Evolutionary conservation across 2,888 invertebrate genomes (phyloP).

Genomic region (Hofmannophila pseudospretella): DNA sequence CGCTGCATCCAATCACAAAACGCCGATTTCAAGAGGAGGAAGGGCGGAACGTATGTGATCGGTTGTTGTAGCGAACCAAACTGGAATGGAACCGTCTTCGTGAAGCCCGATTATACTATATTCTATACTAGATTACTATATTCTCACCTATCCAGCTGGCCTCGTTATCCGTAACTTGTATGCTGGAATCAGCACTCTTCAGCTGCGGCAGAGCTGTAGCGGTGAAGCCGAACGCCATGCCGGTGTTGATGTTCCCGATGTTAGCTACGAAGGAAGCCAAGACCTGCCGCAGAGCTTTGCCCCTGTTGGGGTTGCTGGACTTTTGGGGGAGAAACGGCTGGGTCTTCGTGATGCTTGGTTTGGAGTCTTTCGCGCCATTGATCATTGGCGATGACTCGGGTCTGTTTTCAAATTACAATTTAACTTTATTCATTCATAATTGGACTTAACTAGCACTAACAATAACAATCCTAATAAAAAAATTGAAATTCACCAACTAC

Average conservation of each 20-base stretch:
- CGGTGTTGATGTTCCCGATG: conserved; percentile 83
- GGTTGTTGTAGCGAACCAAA: too few species aligned
- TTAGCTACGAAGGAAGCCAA: conserved; percentile 81
- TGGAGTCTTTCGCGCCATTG: neutral
- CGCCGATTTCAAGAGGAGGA: too few species aligned
- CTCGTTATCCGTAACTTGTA: conserved; percentile 74
- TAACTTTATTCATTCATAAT: too few species aligned
- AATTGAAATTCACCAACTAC: too few species aligned
- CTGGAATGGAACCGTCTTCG: too few species aligned
- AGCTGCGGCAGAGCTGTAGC: conserved; percentile 81
- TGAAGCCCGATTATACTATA: too few species aligned
- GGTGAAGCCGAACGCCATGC: conserved; percentile 83
- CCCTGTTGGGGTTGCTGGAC: conserved; percentile 49
- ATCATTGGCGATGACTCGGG: neutral
- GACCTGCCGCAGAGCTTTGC: conserved; percentile 75
- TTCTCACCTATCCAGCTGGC: conserved; percentile 83
- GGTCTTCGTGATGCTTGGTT: neutral
- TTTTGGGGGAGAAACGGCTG: conserved; percentile 16
- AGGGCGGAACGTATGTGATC: too few species aligned
- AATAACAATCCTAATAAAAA: too few species aligned
- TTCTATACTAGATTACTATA: too few species aligned
- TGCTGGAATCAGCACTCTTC: conserved; percentile 57
- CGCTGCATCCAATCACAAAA: too few species aligned
- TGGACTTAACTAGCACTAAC: too few species aligned
- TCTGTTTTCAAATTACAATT: too few species aligned